These are phyloP conservation scores for Agonopterix alstromeriana DNA, from an alignment of 2,888 invertebrate species.

Conservation along the genomic window DNA sequence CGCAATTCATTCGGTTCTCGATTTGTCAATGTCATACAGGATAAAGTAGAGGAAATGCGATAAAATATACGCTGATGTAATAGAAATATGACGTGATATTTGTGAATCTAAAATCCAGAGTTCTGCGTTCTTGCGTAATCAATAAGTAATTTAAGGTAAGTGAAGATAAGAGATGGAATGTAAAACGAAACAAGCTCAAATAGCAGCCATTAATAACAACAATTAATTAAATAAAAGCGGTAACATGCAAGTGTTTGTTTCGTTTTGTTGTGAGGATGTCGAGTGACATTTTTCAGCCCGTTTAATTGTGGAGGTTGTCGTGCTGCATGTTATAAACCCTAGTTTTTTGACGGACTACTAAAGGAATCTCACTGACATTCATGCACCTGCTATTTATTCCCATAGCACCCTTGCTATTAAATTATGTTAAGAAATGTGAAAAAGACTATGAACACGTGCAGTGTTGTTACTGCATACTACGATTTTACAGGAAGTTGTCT, in stretches of 20 bases:
- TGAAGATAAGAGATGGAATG: slow-evolving; percentile 1
- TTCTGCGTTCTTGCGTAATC: neutral
- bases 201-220: slow-evolving; percentile 30
- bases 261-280: slow-evolving; percentile 53
- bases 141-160: neutral
- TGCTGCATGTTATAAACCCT: slow-evolving; percentile 40
- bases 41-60: slow-evolving; percentile 20
- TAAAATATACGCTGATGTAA: slow-evolving; percentile 3
- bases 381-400: slow-evolving; percentile 44
- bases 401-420: slow-evolving; percentile 7
- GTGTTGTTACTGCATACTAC: too few species aligned
- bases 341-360: slow-evolving; percentile 52
- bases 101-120: too few species aligned
- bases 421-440: neutral
- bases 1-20: slow-evolving; percentile 42
- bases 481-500: too few species aligned
- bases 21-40: slow-evolving; percentile 63
- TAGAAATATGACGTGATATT: neutral
- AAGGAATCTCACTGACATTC: slow-evolving; percentile 46
- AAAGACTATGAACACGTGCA: too few species aligned
- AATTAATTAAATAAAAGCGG: slow-evolving; percentile 22
- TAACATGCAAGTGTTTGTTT: slow-evolving; percentile 42
- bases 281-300: slow-evolving; percentile 63
- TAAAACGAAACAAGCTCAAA: slow-evolving; percentile 14
- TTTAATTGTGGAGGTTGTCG: slow-evolving; percentile 35